phyloP scores from a whole-genome alignment of 2,113 vertebrate species.

The Larimichthys polyactis region DNA sequence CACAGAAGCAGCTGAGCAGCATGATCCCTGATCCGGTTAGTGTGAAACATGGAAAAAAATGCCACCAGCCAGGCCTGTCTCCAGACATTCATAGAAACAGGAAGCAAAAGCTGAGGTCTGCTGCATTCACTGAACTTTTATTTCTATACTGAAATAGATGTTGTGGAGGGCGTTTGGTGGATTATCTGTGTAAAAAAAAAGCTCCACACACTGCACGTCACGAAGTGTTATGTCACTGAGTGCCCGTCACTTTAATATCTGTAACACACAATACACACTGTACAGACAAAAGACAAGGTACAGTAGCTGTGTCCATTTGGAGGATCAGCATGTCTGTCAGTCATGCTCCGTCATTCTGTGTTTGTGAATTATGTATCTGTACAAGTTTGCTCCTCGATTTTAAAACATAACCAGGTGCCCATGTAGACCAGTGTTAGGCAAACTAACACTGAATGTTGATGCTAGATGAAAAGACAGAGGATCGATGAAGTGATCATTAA shows the following conservation, averaged over 20 bases:
- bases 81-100: background rate
- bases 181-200: background rate
- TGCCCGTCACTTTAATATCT: no score
- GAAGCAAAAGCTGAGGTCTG: background rate
- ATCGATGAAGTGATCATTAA: no score
- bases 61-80: background rate
- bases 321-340: background rate
- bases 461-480: no score
- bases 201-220: no score
- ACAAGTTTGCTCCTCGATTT: no score
- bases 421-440: no score
- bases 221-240: background rate
- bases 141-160: background rate
- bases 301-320: background rate
- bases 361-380: no score
- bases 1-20: background rate
- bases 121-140: background rate
- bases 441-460: no score
- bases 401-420: no score
- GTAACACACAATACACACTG: no score
- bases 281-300: background rate
- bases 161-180: background rate
- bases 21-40: slow-evolving; percentile 1
- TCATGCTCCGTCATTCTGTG: no score
- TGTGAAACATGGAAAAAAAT: background rate